phyloP scores from a whole-genome alignment of 2,797 vertebrate genomes.

The Pantherophis vulpinus region DNA sequence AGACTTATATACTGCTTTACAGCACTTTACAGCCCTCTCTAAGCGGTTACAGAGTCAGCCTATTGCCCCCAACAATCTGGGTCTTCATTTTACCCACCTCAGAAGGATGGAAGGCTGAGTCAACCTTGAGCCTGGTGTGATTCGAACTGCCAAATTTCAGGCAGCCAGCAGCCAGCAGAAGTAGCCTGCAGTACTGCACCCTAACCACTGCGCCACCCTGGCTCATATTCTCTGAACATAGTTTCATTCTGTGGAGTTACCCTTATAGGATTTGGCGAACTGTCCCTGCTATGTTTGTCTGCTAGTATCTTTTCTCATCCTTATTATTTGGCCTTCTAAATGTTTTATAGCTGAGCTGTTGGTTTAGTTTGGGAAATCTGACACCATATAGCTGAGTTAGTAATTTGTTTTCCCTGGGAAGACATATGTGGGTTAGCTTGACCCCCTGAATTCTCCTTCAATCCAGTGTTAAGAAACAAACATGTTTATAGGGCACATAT shows the following conservation, averaged over 20 bases:
- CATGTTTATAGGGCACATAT: neutral
- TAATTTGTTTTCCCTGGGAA: neutral
- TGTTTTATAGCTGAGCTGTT: neutral
- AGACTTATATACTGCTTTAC: no score
- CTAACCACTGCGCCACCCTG: no score
- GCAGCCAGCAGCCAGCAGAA: no score
- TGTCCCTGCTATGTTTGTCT: neutral
- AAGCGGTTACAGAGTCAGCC: no score
- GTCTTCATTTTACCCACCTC: no score
- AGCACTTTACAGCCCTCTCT: no score
- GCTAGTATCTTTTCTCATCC: neutral
- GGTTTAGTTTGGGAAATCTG: neutral
- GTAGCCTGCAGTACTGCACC: no score
- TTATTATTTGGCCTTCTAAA: neutral
- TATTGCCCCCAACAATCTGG: no score
- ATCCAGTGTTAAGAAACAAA: neutral
- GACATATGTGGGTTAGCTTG: neutral
- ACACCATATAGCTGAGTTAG: neutral
- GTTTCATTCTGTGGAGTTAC: neutral
- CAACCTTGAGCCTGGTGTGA: no score
- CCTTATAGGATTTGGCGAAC: neutral
- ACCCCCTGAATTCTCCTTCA: neutral
- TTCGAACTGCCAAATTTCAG: no score
- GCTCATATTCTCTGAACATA: neutral
- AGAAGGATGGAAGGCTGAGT: no score